These are phyloP conservation scores for Parapsyche elsis DNA, from an alignment of 1,140 invertebrate genomes.

Conservation along the genomic window DNA sequence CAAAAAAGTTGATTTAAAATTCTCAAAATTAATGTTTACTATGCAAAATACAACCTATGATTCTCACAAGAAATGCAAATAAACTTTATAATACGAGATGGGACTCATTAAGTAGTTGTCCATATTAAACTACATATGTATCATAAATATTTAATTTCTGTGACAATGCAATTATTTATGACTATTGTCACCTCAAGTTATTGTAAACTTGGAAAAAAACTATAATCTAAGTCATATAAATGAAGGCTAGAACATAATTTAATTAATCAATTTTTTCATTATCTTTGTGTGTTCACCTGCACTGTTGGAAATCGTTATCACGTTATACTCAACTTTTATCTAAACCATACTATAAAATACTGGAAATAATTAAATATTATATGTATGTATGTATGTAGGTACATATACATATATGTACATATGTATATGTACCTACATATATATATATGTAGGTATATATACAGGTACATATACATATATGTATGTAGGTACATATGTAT, in stretches of 20 bases:
- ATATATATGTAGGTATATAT: no score
- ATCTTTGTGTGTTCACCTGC: not conserved
- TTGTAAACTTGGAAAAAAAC: no score
- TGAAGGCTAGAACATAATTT: not conserved
- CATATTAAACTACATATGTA: conserved; percentile 6
- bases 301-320: not conserved
- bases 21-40: no score
- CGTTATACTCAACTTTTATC: not conserved
- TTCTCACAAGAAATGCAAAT: not conserved
- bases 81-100: not conserved
- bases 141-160: not conserved
- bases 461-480: no score
- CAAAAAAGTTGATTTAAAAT: no score
- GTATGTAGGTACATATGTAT: no score
- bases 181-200: no score
- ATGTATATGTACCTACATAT: no score
- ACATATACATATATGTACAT: not conserved
- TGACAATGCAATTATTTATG: conserved; percentile 5
- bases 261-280: conserved; percentile 19
- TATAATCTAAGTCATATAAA: no score
- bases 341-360: not conserved
- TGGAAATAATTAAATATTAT: not conserved
- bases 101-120: no score
- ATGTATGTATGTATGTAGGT: not conserved
- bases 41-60: no score